Conservation (phyloP, 2,113 vertebrate genomes). For the Centropus unirufus region DNA sequence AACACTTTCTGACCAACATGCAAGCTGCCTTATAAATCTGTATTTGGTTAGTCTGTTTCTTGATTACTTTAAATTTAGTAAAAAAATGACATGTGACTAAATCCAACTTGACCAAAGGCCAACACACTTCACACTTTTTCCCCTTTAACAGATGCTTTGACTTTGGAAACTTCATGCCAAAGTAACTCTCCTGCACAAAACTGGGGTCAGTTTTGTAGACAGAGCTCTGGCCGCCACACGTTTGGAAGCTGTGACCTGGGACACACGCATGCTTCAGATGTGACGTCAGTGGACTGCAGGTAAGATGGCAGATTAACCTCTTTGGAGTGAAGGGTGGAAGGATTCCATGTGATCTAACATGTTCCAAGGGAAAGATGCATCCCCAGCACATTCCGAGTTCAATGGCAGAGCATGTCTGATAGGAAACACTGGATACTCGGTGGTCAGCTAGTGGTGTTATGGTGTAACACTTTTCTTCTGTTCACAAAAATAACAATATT, state of each 20-base stretch:
- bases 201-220: background rate
- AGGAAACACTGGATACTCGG: fast-evolving
- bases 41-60: background rate
- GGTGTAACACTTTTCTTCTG: background rate
- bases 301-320: background rate
- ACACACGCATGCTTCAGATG: background rate
- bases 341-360: background rate
- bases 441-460: background rate
- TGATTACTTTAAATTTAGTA: background rate
- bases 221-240: background rate
- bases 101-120: background rate
- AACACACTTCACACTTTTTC: fast-evolving
- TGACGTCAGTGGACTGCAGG: constrained; percentile 17
- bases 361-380: background rate
- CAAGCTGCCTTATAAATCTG: background rate
- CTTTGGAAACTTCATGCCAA: constrained; percentile 46
- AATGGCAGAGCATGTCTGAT: background rate
- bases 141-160: constrained; percentile 72
- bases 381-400: background rate
- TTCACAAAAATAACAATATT: background rate
- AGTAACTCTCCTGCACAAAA: background rate
- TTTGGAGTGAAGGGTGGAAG: background rate
- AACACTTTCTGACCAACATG: background rate
- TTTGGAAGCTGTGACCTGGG: background rate
- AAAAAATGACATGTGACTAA: background rate